phyloP scores from a whole-genome alignment of 1,140 invertebrate species.

The Halictus rubicundus region DNA sequence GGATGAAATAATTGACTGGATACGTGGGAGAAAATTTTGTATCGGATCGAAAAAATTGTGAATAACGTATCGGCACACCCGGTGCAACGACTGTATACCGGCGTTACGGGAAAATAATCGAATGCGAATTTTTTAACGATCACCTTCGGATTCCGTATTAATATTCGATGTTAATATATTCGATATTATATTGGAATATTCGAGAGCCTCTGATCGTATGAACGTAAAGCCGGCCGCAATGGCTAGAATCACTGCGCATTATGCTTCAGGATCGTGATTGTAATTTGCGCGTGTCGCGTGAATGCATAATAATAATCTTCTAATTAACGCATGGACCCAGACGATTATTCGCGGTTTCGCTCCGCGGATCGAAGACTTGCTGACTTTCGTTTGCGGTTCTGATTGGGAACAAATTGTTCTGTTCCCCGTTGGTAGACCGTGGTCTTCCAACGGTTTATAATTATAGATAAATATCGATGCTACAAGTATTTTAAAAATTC shows the following conservation, averaged over 20 bases:
- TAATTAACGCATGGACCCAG: slow-evolving; percentile 71
- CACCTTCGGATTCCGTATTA: not conserved
- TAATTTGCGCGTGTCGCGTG: slow-evolving; percentile 75
- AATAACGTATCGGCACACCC: no score
- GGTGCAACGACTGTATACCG: no score
- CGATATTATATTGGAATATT: slow-evolving; percentile 17
- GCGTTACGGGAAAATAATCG: not conserved
- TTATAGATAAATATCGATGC: no score
- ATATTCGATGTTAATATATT: slow-evolving; percentile 14
- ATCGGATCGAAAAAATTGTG: no score
- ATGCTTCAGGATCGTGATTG: slow-evolving; percentile 72
- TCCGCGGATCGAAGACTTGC: not conserved
- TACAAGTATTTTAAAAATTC: no score
- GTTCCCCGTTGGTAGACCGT: no score
- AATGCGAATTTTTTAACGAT: slow-evolving; percentile 1
- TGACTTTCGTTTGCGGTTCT: not conserved
- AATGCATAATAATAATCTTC: slow-evolving; percentile 76
- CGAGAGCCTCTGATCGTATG: slow-evolving; percentile 39
- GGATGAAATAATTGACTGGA: no score
- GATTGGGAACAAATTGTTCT: not conserved
- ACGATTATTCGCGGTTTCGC: slow-evolving; percentile 5
- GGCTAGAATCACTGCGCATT: slow-evolving; percentile 74
- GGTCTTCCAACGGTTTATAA: no score
- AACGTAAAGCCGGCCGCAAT: slow-evolving; percentile 68
- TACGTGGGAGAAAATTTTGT: no score